phyloP scores from a whole-genome alignment of 2,113 vertebrate species.

The Osmerus mordax region DNA sequence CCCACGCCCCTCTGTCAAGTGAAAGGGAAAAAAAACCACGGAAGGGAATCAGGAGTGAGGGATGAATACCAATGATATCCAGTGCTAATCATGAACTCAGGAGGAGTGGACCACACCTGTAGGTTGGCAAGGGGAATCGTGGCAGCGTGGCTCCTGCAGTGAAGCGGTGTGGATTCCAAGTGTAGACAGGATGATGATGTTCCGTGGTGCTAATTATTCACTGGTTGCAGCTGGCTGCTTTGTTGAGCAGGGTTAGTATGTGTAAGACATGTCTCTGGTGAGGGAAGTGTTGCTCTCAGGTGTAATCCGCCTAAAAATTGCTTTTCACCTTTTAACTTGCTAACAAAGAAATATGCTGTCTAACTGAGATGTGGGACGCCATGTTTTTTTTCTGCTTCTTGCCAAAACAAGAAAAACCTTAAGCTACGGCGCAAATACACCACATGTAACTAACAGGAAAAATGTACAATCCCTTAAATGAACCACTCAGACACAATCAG shows the following conservation, averaged over 20 bases:
- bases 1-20: conserved; percentile 70
- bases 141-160: not conserved
- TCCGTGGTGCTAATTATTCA: conserved; percentile 19
- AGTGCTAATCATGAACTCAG: conserved; percentile 58
- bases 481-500: too few relatives aligned
- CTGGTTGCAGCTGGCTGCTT: conserved; percentile 17
- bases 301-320: conserved; percentile 19
- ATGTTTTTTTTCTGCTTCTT: too few relatives aligned
- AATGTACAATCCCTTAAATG: too few relatives aligned
- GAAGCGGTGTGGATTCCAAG: conserved; percentile 12
- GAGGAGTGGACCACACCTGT: conserved; percentile 62
- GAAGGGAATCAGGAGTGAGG: conserved; percentile 58
- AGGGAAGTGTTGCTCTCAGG: conserved; percentile 6
- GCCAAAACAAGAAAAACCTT: too few relatives aligned
- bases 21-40: conserved; percentile 57
- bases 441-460: too few relatives aligned
- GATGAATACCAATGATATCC: conserved; percentile 73
- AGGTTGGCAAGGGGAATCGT: conserved; percentile 45
- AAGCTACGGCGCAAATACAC: too few relatives aligned
- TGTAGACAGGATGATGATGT: conserved; percentile 11
- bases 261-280: conserved; percentile 1
- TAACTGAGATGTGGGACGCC: too few relatives aligned
- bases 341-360: too few relatives aligned
- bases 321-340: conserved; percentile 16
- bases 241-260: not conserved